Conservation (phyloP, 2,113 vertebrate species). For the Solenodon paradoxus region DNA sequence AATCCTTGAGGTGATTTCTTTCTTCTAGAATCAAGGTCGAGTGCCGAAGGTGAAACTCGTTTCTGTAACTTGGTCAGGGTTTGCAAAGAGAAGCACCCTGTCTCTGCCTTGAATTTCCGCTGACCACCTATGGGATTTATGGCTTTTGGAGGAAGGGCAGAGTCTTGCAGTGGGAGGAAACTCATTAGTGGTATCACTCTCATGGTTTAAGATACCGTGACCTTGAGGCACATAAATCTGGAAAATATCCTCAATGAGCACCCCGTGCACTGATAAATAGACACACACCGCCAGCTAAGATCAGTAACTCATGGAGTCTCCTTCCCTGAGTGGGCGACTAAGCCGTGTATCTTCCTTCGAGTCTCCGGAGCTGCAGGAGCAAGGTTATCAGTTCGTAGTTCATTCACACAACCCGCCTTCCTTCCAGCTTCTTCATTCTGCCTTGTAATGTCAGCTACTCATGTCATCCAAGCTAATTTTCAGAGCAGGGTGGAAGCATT, state of each 20-base stretch:
- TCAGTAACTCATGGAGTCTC: neutral
- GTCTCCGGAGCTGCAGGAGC: neutral
- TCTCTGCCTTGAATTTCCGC: neutral
- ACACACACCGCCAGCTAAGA: neutral
- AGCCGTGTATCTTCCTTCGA: neutral
- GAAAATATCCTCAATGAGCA: neutral
- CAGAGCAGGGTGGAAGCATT: neutral
- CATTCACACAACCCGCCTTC: accelerated
- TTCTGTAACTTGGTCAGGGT: neutral
- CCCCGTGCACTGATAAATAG: neutral
- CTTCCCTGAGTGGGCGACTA: neutral
- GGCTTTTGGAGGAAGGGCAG: neutral
- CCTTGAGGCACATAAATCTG: conserved; percentile 1
- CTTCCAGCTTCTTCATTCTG: neutral
- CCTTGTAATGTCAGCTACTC: neutral
- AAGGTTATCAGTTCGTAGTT: neutral
- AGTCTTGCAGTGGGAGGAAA: neutral
- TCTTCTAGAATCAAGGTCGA: neutral
- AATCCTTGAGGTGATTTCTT: neutral
- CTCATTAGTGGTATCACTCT: neutral
- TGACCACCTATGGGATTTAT: neutral
- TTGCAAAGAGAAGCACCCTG: neutral
- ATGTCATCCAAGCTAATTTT: neutral
- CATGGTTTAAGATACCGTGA: neutral
- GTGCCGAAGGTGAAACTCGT: too few species aligned